These are phyloP conservation scores for Invenusta paracnida DNA, from an alignment of 2,888 invertebrate genomes.

Conservation along the genomic window DNA sequence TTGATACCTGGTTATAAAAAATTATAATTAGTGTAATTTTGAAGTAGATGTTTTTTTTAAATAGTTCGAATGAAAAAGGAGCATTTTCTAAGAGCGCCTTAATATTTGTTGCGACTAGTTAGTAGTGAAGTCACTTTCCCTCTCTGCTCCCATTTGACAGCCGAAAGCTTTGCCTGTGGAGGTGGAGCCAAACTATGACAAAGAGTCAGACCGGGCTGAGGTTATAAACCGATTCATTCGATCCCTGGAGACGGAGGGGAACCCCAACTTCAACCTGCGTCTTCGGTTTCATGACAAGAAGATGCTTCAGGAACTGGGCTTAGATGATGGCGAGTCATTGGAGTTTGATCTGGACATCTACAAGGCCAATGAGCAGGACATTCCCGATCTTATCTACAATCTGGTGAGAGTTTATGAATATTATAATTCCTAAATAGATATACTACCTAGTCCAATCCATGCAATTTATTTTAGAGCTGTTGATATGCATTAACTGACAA, in stretches of 20 bases:
- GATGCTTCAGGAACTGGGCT: slow-evolving; percentile 39
- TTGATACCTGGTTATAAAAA: too few species aligned
- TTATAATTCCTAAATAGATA: too few species aligned
- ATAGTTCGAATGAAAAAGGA: too few species aligned
- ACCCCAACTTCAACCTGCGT: slow-evolving; percentile 39
- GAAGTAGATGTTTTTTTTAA: too few species aligned
- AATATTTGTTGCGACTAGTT: too few species aligned
- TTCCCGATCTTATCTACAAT: slow-evolving; percentile 41
- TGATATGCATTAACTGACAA: too few species aligned
- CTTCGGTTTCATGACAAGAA: slow-evolving; percentile 39
- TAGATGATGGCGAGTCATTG: slow-evolving; percentile 43
- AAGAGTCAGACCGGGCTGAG: slow-evolving; percentile 37
- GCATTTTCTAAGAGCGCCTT: too few species aligned
- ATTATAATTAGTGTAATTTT: too few species aligned
- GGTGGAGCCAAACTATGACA: slow-evolving; percentile 43
- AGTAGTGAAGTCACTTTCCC: too few species aligned
- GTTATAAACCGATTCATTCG: slow-evolving; percentile 36
- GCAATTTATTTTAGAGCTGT: too few species aligned
- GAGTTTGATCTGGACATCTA: slow-evolving; percentile 43
- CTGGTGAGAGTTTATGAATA: slow-evolving; percentile 35
- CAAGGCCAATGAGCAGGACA: slow-evolving; percentile 43
- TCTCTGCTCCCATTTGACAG: too few species aligned
- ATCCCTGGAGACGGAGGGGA: neutral
- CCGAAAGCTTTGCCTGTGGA: slow-evolving; percentile 41
- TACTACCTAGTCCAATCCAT: too few species aligned